phyloP scores from a whole-genome alignment of 2,888 invertebrate genomes.

The Coelinius sp. region DNA sequence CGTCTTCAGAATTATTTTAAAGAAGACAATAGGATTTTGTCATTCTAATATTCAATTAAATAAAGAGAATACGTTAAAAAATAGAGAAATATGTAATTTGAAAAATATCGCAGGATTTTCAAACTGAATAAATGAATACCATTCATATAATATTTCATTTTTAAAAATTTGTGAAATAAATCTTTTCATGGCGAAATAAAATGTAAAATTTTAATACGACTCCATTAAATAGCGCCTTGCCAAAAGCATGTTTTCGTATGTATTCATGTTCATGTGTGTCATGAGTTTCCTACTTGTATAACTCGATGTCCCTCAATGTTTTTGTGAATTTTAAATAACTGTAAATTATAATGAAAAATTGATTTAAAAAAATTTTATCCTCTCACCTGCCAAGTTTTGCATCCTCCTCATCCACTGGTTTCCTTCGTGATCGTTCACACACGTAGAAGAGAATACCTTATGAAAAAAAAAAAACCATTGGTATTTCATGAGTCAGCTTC shows the following conservation, averaged over 20 bases:
- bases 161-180: background rate
- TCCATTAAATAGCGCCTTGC: constrained; percentile 66
- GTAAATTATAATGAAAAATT: constrained; percentile 26
- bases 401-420: constrained; percentile 84
- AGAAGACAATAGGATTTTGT: too few species aligned
- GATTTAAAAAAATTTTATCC: constrained; percentile 28
- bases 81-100: background rate
- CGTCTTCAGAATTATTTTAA: too few species aligned
- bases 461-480: constrained; percentile 38
- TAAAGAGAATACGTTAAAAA: background rate
- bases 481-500: constrained; percentile 5
- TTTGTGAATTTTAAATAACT: constrained; percentile 18
- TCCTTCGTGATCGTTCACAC: constrained; percentile 74
- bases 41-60: too few species aligned
- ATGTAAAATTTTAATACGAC: constrained; percentile 48
- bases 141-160: background rate
- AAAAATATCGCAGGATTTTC: background rate
- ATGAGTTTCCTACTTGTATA: background rate
- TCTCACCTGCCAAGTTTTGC: constrained; percentile 87
- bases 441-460: constrained; percentile 71
- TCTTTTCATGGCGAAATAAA: constrained; percentile 1
- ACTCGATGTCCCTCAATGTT: background rate
- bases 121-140: background rate
- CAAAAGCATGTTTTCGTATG: constrained; percentile 65
- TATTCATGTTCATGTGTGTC: constrained; percentile 28